Base-by-base conservation (phyloP, 2,888 invertebrate species). In the Hydrotaea cyrtoneurina region DNA sequence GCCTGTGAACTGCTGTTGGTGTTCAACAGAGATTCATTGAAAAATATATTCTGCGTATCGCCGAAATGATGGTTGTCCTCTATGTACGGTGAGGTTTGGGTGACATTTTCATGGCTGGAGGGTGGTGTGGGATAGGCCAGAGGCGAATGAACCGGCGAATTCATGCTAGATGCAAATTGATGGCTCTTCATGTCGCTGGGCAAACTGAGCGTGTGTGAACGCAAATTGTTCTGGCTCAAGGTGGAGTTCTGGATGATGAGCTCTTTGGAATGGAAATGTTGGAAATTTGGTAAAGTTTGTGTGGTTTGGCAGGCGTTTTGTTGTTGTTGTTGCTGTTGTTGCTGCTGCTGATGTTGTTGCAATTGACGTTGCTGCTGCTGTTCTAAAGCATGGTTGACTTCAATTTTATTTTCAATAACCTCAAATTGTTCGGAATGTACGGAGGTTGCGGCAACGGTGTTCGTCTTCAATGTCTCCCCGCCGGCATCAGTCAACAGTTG, bases 61-160 rank as follows among this genome's bases (percentile, higher is more conserved):
- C 90, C 90, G 0, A 88, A 90, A 31, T 86, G 85, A 75, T 90
- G 90, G 83, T 89, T 90, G 78, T 93, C 93, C 80, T 93, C 92
- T 2, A 93, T 89, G 76, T 92, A 93, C 11, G 93, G 93, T 3
- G 93, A 92, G 8, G 91, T 90, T n/a, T 92, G 91, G 0, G 92
- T 89, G 31, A 92, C 90, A 23, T 96, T 96, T 93, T 97, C 97
- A 88, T 97, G 97, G 87, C 97, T 97, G 0, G 97, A 97, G 4
- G 97, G 97, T 23, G 97, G 97, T 10, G 97, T 97, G 2, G 97
- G 97, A 90, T 97, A 97, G 23, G 96, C 95, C 88, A 97, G 94
- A 0, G 95, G 95, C 36, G 95, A 95, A 86, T 95, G 94, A 83
- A 95, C 88, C 0, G 95, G 95, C 0, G 95, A 95, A 86, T 94